Conservation (phyloP, 2,113 vertebrate genomes). For the Oreochromis aureus region DNA sequence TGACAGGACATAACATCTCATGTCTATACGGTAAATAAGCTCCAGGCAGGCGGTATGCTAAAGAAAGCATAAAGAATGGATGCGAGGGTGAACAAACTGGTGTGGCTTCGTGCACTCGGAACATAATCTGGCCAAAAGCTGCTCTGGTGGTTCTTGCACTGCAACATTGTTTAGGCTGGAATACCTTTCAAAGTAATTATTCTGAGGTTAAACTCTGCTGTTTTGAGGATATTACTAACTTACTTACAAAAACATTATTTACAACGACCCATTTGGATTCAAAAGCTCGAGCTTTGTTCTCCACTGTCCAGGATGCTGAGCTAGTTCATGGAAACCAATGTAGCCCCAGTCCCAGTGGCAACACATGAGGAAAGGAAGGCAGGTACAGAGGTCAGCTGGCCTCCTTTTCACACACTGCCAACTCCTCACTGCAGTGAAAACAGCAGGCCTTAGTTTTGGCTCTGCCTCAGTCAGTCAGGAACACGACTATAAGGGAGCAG, state of each 20-base stretch:
- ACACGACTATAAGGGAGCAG: neutral
- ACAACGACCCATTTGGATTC: neutral
- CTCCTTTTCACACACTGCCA: slow-evolving; percentile 57
- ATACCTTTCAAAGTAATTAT: neutral
- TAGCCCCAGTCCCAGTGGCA: slow-evolving; percentile 24
- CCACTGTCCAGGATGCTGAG: neutral
- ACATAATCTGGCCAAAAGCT: neutral
- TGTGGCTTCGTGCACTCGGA: neutral
- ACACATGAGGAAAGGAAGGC: slow-evolving; percentile 27
- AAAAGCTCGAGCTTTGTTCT: neutral
- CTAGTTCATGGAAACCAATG: slow-evolving; percentile 7
- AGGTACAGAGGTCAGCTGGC: slow-evolving; percentile 43
- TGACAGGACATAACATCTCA: neutral
- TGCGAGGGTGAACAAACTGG: neutral
- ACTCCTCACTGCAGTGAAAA: slow-evolving; percentile 48
- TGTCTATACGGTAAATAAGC: neutral
- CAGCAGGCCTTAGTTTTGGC: slow-evolving; percentile 1
- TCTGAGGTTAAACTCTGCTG: accelerated
- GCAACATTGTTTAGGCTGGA: neutral
- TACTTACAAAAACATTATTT: neutral
- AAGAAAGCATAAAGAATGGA: neutral
- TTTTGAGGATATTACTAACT: neutral
- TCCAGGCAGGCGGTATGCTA: neutral
- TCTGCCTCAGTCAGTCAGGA: neutral
- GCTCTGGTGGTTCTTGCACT: neutral